phyloP scores from a whole-genome alignment of 2,797 vertebrate species.

The Anisognathus igniventris region DNA sequence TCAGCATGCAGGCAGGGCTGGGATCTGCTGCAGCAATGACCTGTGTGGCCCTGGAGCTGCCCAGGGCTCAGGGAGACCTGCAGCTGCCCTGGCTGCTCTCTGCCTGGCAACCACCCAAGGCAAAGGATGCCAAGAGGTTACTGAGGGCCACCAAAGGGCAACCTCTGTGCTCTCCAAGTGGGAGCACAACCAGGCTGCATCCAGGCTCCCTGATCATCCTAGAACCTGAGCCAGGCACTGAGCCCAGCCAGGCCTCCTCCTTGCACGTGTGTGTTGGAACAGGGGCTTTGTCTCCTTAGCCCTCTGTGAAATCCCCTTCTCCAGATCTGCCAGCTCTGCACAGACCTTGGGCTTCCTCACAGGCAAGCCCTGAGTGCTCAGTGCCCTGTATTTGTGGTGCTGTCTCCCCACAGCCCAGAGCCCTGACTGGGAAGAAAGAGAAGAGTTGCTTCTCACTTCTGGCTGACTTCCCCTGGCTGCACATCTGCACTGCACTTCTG shows the following conservation, averaged over 20 bases:
- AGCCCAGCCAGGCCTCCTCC: neutral
- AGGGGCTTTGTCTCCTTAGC: neutral
- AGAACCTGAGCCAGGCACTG: neutral
- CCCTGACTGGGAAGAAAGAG: neutral
- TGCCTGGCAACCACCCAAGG: neutral
- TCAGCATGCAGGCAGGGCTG: neutral
- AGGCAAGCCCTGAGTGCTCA: neutral
- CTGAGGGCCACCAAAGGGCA: neutral
- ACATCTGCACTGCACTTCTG: slow-evolving; percentile 20
- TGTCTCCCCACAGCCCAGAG: neutral
- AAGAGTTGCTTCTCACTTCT: slow-evolving; percentile 18
- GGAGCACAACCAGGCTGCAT: neutral
- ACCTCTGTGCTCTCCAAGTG: neutral
- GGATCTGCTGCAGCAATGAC: neutral
- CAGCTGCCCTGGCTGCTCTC: neutral
- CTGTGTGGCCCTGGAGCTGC: neutral
- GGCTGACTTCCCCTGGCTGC: neutral
- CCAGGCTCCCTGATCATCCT: neutral
- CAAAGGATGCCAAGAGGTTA: neutral
- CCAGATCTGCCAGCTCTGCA: neutral
- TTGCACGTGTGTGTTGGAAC: accelerated
- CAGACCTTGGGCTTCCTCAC: neutral
- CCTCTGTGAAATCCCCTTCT: neutral
- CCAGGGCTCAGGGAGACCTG: neutral
- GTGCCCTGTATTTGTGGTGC: neutral